Percentiles rank a stretch among this genome's conserved stretches.
Conservation (phyloP, 2,888 invertebrate species). For the Dicycla oo region DNA sequence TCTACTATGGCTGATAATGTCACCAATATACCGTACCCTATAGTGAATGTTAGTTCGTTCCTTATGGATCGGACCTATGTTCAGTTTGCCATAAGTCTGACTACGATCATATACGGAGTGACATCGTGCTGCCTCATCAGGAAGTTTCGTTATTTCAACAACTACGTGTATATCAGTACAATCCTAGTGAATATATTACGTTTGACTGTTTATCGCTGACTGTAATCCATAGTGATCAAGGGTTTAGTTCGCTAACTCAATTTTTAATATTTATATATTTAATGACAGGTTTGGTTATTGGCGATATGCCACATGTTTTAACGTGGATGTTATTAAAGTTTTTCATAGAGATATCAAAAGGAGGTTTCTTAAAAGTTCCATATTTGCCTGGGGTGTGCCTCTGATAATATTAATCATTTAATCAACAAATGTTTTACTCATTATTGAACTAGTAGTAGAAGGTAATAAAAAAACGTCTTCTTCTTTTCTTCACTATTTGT, state of each 20-base stretch:
- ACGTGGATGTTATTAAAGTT: background rate
- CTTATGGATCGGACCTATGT: background rate
- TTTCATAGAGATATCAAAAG: background rate
- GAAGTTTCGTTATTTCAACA: background rate
- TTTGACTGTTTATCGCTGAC: background rate
- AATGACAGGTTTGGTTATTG: background rate
- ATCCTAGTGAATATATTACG: background rate
- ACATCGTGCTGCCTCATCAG: background rate
- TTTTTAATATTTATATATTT: conserved; percentile 1
- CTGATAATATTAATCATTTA: background rate
- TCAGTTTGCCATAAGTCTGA: background rate
- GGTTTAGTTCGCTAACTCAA: background rate
- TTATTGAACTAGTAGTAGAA: conserved; percentile 3
- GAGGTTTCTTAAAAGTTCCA: background rate
- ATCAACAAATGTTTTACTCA: too few species aligned
- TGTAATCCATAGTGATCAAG: background rate
- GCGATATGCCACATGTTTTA: background rate
- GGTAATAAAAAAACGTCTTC: background rate
- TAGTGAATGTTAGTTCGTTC: background rate
- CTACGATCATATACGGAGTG: background rate
- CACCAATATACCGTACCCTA: background rate
- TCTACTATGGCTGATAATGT: background rate
- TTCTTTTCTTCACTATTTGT: background rate
- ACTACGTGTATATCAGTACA: background rate
- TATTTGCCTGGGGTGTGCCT: background rate